Evolutionary conservation across 2,888 invertebrate species (phyloP), one percentile per base, ranked within the genome.

Genomic region (Apantesis nais): DNA sequence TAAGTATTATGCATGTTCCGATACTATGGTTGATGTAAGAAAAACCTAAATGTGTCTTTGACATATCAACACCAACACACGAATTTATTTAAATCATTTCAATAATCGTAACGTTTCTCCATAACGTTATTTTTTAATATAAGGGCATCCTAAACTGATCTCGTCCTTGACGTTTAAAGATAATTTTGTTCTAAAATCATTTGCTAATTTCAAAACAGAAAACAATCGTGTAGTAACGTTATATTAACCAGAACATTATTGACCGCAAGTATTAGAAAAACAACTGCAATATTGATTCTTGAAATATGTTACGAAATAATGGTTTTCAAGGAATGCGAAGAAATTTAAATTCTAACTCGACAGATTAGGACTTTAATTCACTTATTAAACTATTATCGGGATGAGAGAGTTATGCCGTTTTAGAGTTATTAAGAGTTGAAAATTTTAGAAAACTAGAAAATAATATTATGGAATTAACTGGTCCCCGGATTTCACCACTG

Each of bases 401-500:
- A 63, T 63, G 19, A 29, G 22, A 70, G 66, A 64, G 44, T 67
- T 41, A 12, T 48, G 48, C 70, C 34, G 0, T n/a, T 64, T 66
- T 78, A 81, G 79, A 81, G 79, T 73, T 78, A 79, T 44, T 68
- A 55, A 34, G 1, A 5, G 1, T 16, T 44, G 16, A 44, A 2
- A n/a, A n/a, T n/a, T n/a, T n/a, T n/a, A n/a, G n/a, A n/a, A 14
- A 44, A 11, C 9, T 11, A 39, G 9, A 39, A 2, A 11, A 39
- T 39, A 37, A 3, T 37, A 37, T 37, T 37, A 37, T 37, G 37
- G 3, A 37, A 37, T 37, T 37, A 37, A 8, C 37, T 8, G 37
- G 3, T 7, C 37, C 37, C 39, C 5, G 11, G 9, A 39, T 34
- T 34, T 34, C 5, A 34, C 34, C 34, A 34, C 34, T 34, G 34